These are phyloP conservation scores for Lepidotrigona ventralis DNA, from an alignment of 1,140 invertebrate species.

Conservation along the genomic window DNA sequence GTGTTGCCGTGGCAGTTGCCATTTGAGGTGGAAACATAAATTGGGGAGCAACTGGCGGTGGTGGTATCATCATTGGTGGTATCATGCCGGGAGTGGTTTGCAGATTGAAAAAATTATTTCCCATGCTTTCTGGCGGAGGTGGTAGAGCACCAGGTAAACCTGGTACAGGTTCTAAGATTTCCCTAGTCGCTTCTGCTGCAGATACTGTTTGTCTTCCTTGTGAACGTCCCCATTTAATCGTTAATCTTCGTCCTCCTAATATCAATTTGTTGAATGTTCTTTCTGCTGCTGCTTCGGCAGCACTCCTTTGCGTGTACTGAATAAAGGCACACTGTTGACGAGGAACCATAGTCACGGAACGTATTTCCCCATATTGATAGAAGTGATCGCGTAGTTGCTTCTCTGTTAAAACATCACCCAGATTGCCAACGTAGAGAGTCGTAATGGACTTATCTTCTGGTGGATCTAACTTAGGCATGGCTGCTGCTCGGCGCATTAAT, in stretches of 20 bases:
- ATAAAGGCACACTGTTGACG: constrained; percentile 99
- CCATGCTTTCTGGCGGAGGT: constrained; percentile 85
- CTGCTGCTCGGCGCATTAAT: constrained; percentile 94
- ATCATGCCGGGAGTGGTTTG: constrained; percentile 81
- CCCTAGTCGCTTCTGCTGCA: constrained; percentile 77
- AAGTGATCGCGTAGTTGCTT: constrained; percentile 95
- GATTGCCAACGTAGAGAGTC: constrained; percentile 96
- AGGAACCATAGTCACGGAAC: constrained; percentile 93
- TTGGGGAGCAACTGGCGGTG: constrained; percentile 78
- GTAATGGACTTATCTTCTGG: constrained; percentile 98
- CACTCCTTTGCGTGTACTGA: constrained; percentile 93
- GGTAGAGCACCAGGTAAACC: constrained; percentile 91
- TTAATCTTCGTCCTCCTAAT: constrained; percentile 91
- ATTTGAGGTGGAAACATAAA: constrained; percentile 81
- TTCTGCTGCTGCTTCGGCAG: constrained; percentile 96
- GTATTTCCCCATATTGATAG: constrained; percentile 99
- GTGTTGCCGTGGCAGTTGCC: constrained; percentile 74
- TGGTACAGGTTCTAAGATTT: constrained; percentile 91
- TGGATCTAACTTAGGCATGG: constrained; percentile 96
- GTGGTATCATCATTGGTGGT: constrained; percentile 81
- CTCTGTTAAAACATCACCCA: constrained; percentile 94
- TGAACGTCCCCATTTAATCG: constrained; percentile 98
- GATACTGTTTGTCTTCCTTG: constrained; percentile 85
- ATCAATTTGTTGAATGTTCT: constrained; percentile 98
- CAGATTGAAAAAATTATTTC: constrained; percentile 83